These are phyloP conservation scores for Nebria brevicollis DNA, from an alignment of 2,888 invertebrate species.

Conservation along the genomic window DNA sequence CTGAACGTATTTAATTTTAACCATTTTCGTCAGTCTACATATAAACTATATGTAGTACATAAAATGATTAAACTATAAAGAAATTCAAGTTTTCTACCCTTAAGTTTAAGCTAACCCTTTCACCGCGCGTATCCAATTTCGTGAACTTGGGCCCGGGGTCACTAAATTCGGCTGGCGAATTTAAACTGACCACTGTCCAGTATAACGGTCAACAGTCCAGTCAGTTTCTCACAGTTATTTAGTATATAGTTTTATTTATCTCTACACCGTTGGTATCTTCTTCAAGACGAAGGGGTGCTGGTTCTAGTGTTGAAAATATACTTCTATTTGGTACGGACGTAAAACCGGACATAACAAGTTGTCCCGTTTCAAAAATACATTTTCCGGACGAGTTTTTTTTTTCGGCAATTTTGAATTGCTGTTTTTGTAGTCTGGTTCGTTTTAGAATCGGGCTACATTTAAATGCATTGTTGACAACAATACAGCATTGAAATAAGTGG, in stretches of 20 bases:
- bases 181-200: slow-evolving; percentile 18
- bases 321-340: background rate
- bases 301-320: slow-evolving; percentile 15
- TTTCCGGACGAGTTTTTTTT: background rate
- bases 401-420: background rate
- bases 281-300: background rate
- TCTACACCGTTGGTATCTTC: background rate
- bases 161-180: background rate
- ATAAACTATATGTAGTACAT: too few relatives aligned
- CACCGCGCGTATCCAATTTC: background rate
- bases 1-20: too few relatives aligned
- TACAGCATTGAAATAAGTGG: slow-evolving; percentile 16
- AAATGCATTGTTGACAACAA: slow-evolving; percentile 17
- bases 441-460: background rate
- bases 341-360: background rate
- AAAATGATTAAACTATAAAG: background rate
- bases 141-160: background rate
- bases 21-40: too few relatives aligned
- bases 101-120: background rate
- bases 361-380: slow-evolving; percentile 1
- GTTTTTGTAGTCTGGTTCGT: background rate
- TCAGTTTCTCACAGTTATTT: slow-evolving; percentile 10
- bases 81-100: background rate
- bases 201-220: background rate
- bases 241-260: background rate